Percentiles rank a stretch among this genome's conserved stretches.
Evolutionary conservation across 2,113 vertebrate species (phyloP).

Genomic region (Galemys pyrenaicus): DNA sequence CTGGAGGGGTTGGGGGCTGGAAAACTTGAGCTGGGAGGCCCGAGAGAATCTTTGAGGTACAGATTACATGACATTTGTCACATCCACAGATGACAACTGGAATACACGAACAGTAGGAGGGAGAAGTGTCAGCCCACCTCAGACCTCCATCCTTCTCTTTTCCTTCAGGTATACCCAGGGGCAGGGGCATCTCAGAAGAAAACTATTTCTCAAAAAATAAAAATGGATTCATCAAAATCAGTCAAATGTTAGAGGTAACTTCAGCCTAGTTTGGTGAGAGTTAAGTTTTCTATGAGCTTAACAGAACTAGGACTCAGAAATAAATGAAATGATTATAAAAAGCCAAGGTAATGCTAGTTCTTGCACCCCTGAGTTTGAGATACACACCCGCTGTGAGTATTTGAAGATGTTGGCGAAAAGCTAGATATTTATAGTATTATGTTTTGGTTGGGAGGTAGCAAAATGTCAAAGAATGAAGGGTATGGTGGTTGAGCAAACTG

Average conservation of each 20-base stretch:
- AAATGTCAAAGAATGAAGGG: not conserved
- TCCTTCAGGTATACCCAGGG: not conserved
- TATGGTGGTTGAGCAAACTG: no score
- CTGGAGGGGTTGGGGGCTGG: not conserved
- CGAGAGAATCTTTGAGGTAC: not conserved
- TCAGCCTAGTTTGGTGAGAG: not conserved
- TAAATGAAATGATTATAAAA: not conserved
- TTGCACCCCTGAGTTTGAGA: not conserved
- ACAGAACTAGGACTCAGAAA: not conserved
- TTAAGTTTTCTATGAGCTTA: not conserved
- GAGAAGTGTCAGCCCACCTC: no score
- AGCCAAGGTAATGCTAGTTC: not conserved
- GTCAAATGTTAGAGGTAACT: not conserved
- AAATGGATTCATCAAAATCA: not conserved
- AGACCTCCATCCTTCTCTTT: no score
- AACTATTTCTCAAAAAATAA: not conserved
- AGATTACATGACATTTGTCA: not conserved
- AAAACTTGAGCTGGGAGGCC: not conserved
- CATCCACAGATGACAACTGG: accelerated
- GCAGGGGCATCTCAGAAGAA: not conserved
- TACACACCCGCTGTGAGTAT: not conserved
- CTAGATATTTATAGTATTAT: not conserved
- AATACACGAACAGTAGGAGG: accelerated
- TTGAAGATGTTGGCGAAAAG: not conserved
- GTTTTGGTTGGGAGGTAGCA: not conserved